Evolutionary conservation across 2,797 vertebrate genomes (phyloP), one percentile per base, ranked within the genome.

Genomic region (Otus scops): DNA sequence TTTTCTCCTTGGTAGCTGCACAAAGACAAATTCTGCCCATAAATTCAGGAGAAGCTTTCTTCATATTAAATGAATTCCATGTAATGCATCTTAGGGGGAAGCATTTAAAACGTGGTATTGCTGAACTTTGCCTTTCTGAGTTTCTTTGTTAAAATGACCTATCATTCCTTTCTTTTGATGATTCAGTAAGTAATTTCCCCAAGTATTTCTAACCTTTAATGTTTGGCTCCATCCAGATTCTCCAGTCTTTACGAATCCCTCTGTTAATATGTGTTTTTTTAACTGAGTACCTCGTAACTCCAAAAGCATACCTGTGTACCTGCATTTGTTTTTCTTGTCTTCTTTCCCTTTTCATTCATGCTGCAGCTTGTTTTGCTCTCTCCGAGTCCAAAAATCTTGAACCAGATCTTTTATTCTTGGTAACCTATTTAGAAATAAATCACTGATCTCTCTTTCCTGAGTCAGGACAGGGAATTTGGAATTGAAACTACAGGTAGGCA

Each of bases 1-100:
- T 92, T 65, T 65, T 77, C 48, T 91, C 93, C 54, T 76, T 94
- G 86, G 65, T 82, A 88, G 75, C 88, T 81, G 39, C 81, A 92
- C 84, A 95, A 89, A 97, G 91, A 88, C 83, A 97, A 91, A 94
- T 89, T 67, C 88, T 95, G 53, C 85, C 83, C 32, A 4, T 84
- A 68, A 92, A 83, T 90, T 89, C 65, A 73, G 45, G n/a, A 85
- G 57, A 43, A 61, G 38, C 61, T 94, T 89, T 91, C 67, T 83
- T 95, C 50, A 14, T 84, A 63, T 71, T 76, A 67, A 88, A 80
- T 82, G 20, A 70, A 54, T 93, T 89, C 87, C 53, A 48, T 67
- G 61, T 83, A 82, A 65, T 60, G 45, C 41, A 53, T 93, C 74
- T 80, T 80, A 83, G 60, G 38, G 60, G 32, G 48, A 77, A 83